Evolutionary conservation across 2,113 vertebrate species (phyloP), one percentile per base, ranked within the genome.

Genomic region (Corythaixoides concolor): DNA sequence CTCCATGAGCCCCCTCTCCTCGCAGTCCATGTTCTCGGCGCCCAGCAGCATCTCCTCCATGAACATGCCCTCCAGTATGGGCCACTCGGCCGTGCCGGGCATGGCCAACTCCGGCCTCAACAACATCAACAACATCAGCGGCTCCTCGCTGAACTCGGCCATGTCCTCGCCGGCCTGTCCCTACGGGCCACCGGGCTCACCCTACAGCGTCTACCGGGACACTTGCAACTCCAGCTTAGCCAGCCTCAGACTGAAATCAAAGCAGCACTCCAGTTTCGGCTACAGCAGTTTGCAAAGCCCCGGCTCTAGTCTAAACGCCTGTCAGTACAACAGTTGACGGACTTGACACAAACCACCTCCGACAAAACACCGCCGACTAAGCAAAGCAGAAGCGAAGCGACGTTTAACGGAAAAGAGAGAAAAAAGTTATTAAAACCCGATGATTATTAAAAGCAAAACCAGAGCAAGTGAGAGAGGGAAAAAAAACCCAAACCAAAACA

Each of bases 241-340:
- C 91, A 99, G 99, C 62, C 98, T 99, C 89, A 98, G 99, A 99
- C 99, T 99, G 92, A 99, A 99, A 97, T 99, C 99, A 94, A 99
- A 99, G 97, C 99, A 99, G 95, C 99, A 99, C 95, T 99, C 99
- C 21, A 98, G 99, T n/a, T 99, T 99, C 92, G 99, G 99, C 97
- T 99, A 99, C 98, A 98, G 99, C 97, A 98, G 99, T 88, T 98
- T 99, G 98, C 99, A 99, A 97, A 99, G 98, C 95, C 99, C 99
- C 47, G 99, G 98, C 19, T 98, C 99, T 15, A 98, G 99, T 86
- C 98, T 99, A 95, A 99, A 99, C 95, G 99, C 99, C 39, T 99
- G 99, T 96, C 99, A 99, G 97, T 99, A 99, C 97, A 99, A 99
- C 98, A 99, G 99, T 98, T 99, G 99, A 99, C 98, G 97, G 97